Percentiles rank a stretch among this genome's conserved stretches.
phyloP scores from a whole-genome alignment of 2,888 invertebrate genomes.

The Epistrophe eligans region DNA sequence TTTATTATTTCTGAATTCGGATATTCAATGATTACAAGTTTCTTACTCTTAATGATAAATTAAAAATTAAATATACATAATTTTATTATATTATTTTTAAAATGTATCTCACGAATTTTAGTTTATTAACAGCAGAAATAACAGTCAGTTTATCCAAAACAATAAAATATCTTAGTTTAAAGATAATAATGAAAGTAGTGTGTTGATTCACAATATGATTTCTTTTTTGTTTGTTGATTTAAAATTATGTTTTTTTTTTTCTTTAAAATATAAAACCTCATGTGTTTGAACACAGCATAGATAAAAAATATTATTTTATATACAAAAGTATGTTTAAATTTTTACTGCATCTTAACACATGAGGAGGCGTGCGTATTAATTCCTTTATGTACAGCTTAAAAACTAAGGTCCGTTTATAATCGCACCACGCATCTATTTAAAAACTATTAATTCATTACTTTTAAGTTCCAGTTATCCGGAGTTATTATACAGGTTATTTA shows the following conservation, averaged over 20 bases:
- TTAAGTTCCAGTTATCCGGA: not conserved
- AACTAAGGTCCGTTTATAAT: not conserved
- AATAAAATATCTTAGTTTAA: constrained; percentile 26
- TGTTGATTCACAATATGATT: not conserved
- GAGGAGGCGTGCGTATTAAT: constrained; percentile 3
- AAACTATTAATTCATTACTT: constrained; percentile 7
- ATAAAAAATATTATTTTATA: constrained; percentile 12
- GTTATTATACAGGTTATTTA: not conserved
- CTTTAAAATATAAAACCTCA: constrained; percentile 7
- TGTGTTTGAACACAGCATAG: not conserved
- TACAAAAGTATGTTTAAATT: constrained; percentile 14
- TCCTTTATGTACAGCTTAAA: constrained; percentile 21
- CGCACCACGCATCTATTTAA: not conserved
- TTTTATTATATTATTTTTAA: not conserved
- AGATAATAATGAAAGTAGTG: constrained; percentile 10
- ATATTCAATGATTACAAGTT: constrained; percentile 15
- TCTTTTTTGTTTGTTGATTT: not conserved
- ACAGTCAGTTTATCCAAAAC: constrained; percentile 24
- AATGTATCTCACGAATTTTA: constrained; percentile 8
- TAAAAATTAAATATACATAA: constrained; percentile 19
- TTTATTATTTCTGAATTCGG: constrained; percentile 22
- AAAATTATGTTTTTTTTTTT: not conserved
- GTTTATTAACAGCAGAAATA: constrained; percentile 19
- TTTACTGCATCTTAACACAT: constrained; percentile 1
- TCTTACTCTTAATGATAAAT: constrained; percentile 1